phyloP scores from a whole-genome alignment of 2,797 vertebrate species.

The Mionectes olivaceus region DNA sequence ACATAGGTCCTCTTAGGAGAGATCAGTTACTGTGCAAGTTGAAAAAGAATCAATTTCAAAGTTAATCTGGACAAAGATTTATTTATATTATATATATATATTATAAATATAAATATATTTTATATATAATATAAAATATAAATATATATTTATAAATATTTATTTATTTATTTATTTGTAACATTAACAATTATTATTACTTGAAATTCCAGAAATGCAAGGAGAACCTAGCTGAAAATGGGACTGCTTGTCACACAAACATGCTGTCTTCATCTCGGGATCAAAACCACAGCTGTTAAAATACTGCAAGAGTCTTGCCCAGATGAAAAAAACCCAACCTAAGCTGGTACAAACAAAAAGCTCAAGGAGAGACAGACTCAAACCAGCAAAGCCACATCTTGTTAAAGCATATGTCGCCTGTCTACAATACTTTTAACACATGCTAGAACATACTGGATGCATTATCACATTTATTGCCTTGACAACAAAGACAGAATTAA shows the following conservation, averaged over 20 bases:
- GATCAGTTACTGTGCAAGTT: neutral
- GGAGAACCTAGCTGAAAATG: neutral
- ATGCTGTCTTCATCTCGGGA: neutral
- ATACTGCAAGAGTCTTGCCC: neutral
- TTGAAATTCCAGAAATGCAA: neutral
- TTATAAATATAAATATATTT: no score
- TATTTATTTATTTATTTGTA: no score
- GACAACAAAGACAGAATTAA: constrained; percentile 60
- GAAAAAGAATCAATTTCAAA: neutral
- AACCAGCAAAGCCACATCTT: constrained; percentile 50
- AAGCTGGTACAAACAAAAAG: constrained; percentile 15
- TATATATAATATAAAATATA: no score
- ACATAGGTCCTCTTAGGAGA: neutral
- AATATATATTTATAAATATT: no score
- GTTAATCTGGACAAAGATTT: neutral
- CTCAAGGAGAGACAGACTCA: constrained; percentile 26
- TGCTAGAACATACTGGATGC: constrained; percentile 42
- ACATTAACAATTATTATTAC: neutral
- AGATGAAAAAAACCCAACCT: neutral
- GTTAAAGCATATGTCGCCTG: constrained; percentile 35
- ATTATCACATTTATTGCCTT: constrained; percentile 60
- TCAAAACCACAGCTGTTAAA: neutral
- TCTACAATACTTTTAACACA: constrained; percentile 48
- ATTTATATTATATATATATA: no score
- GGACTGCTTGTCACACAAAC: neutral